Conservation (phyloP, 2,797 vertebrate genomes). For the Sebastolobus alascanus region DNA sequence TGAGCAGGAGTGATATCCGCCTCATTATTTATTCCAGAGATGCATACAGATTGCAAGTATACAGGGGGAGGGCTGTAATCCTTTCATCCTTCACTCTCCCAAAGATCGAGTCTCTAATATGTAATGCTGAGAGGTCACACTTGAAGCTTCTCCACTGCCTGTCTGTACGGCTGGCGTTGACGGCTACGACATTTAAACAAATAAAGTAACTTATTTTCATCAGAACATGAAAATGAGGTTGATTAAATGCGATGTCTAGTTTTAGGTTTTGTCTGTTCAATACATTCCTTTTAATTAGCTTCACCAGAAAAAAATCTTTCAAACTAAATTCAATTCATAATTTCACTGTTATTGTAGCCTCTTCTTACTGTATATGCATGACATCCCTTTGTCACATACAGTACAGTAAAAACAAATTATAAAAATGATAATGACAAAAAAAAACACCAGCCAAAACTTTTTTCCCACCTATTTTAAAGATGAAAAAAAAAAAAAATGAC, state of each 20-base stretch:
- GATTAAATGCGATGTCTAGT: not conserved
- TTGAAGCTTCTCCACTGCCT: not conserved
- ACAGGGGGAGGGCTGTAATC: constrained; percentile 1
- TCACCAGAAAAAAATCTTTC: not conserved
- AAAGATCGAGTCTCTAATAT: not conserved
- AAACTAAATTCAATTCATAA: too few species aligned
- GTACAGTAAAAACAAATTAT: too few species aligned
- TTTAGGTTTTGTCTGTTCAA: not conserved
- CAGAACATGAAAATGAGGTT: too few species aligned
- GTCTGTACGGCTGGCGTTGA: not conserved
- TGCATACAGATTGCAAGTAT: constrained; percentile 26
- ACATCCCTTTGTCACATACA: too few species aligned
- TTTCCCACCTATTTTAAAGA: too few species aligned
- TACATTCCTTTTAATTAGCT: not conserved
- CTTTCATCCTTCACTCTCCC: constrained; percentile 25
- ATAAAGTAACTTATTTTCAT: not conserved
- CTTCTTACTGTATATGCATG: too few species aligned
- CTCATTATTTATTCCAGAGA: constrained; percentile 35
- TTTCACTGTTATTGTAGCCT: too few species aligned
- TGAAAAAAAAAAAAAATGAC: too few species aligned
- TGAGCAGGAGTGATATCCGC: constrained; percentile 20
- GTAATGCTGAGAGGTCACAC: not conserved
- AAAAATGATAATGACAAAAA: too few species aligned
- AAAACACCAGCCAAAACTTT: too few species aligned
- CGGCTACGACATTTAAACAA: not conserved